Conservation (phyloP, 53 echinoderm and acorn worm genomes). For the Crossaster papposus region DNA sequence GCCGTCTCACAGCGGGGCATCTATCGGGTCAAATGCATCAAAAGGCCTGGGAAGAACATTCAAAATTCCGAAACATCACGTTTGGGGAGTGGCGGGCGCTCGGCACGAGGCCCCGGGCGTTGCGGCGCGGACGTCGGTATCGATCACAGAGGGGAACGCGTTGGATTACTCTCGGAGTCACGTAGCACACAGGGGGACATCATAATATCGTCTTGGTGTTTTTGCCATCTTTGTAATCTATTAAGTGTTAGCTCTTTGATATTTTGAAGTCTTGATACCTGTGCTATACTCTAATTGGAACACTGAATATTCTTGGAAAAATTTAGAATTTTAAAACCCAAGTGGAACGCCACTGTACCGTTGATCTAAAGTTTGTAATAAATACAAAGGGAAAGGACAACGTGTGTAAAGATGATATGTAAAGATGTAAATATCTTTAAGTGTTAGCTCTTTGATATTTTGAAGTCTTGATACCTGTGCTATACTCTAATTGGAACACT, state of each 20-base stretch:
- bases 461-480: not conserved
- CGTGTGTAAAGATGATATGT: no score
- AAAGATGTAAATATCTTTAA: no score
- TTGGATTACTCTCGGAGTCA: not conserved
- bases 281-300: not conserved
- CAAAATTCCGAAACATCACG: constrained; percentile 33
- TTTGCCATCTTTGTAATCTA: not conserved
- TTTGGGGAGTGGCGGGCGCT: not conserved
- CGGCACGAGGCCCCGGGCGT: not conserved
- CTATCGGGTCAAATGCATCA: constrained; percentile 1
- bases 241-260: not conserved
- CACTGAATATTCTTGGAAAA: no score
- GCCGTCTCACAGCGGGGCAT: constrained; percentile 38
- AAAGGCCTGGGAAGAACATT: not conserved
- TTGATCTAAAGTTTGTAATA: no score
- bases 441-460: not conserved
- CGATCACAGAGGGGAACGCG: not conserved
- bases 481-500: no score
- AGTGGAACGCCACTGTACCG: no score
- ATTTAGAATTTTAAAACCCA: no score
- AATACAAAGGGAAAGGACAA: no score
- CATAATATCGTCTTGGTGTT: not conserved
- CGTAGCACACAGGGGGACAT: constrained; percentile 10
- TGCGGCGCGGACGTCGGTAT: not conserved
- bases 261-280: not conserved